Base-by-base conservation (phyloP, 2,797 vertebrate genomes). In the Poeciliopsis paucimaculata region DNA sequence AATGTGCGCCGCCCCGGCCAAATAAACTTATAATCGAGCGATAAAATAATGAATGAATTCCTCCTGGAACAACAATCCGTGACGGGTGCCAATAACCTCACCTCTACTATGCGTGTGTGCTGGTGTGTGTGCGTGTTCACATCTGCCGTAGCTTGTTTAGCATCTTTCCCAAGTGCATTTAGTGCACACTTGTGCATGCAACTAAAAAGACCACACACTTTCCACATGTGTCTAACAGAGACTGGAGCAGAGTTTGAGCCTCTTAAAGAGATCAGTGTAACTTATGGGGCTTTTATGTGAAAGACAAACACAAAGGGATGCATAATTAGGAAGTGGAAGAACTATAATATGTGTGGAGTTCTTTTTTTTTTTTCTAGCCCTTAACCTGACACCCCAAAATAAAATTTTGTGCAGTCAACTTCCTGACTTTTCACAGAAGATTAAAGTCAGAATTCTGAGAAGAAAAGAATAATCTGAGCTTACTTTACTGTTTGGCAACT, bases 11-110 rank as follows among this genome's bases (percentile, higher is more conserved):
- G 88, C 72, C 68, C 76, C 87, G 80, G 91, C 89, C 93, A 92
- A 93, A 90, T 87, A 90, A 90, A 93, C 89, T 86, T 86, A 90
- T 91, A 91, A 94, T 92, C 78, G 87, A 93, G 90, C 83, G 83
- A 89, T 92, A 85, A 91, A 93, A 92, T 90, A 91, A 92, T 92
- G 88, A 92, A 90, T 86, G 84, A 89, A 90, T 89, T 90, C 87
- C 78, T 75, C 74, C 80, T 77, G 86, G 83, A 92, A 88, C 91
- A 89, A 85, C 86, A 66, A 75, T 73, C 78, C 45, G 62, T 87
- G 85, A 93, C 80, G 89, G 85, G 84, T 91, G 90, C 86, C 90
- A 92, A 87, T 88, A 89, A 78, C 79, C 78, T 84, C 84, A 76
- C 75, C 81, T 90, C 77, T 76, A 26, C 71, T 45, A 13, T 77